phyloP scores from a whole-genome alignment of 1,140 invertebrate species.

The Arctopsyche grandis region DNA sequence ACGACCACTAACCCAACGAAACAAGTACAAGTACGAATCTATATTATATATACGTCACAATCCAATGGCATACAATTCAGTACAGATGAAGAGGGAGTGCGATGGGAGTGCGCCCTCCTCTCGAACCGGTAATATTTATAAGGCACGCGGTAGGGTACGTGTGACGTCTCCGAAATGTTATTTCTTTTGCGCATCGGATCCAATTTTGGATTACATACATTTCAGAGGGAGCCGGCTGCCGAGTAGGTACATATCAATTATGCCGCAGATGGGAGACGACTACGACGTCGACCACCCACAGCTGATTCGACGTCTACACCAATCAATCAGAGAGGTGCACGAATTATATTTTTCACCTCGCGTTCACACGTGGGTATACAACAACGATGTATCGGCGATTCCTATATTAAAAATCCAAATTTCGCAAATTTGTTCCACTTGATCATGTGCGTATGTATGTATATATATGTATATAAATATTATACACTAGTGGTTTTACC shows the following conservation, averaged over 20 bases:
- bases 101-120: no score
- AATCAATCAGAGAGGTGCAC: not conserved
- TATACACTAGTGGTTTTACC: no score
- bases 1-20: no score
- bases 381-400: not conserved
- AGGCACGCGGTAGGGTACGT: constrained; percentile 28
- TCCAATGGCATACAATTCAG: no score
- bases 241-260: constrained; percentile 51
- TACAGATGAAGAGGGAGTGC: no score
- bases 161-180: constrained; percentile 52
- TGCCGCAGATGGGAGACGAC: constrained; percentile 44
- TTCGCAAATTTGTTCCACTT: no score
- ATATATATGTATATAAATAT: not conserved
- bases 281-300: constrained; percentile 14
- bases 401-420: no score
- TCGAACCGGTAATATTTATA: constrained; percentile 27
- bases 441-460: not conserved
- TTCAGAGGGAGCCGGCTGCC: constrained; percentile 46
- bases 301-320: constrained; percentile 31
- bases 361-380: not conserved
- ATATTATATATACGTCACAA: no score
- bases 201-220: constrained; percentile 56
- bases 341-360: not conserved
- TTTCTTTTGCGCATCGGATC: constrained; percentile 55
- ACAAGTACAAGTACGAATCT: no score